phyloP scores from a whole-genome alignment of 1,140 invertebrate species.

The Ectropis grisescens region DNA sequence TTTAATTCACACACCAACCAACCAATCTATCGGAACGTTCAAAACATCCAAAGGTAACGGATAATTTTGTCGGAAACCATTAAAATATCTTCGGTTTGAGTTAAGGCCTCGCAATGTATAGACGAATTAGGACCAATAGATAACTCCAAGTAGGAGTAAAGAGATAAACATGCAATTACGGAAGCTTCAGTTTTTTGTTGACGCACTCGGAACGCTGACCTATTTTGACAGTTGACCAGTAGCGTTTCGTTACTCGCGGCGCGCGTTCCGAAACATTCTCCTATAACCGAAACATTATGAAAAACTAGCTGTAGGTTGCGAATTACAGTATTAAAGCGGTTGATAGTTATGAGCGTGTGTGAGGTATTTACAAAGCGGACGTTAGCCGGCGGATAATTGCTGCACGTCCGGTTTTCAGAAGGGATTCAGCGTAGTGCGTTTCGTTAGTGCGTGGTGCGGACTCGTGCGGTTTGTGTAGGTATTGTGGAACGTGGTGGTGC shows the following conservation, averaged over 20 bases:
- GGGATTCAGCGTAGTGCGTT: not conserved
- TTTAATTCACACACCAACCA: no score
- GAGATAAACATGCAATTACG: slow-evolving; percentile 55
- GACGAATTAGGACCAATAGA: slow-evolving; percentile 31
- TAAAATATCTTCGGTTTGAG: slow-evolving; percentile 2
- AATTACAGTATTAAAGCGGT: no score
- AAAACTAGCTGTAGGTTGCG: no score
- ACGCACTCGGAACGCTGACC: no score
- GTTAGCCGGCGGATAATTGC: not conserved
- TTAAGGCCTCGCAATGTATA: not conserved
- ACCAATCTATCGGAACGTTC: no score
- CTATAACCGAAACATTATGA: no score
- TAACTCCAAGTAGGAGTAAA: slow-evolving; percentile 29
- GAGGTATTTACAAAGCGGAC: slow-evolving; percentile 1
- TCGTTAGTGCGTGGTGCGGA: slow-evolving; percentile 21
- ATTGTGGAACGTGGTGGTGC: slow-evolving; percentile 11
- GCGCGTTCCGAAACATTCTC: no score
- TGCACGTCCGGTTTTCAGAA: slow-evolving; percentile 50
- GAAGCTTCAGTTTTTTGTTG: no score
- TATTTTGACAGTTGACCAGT: no score
- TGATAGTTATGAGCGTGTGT: no score
- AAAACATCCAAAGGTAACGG: no score
- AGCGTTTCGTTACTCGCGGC: no score
- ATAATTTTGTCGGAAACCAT: slow-evolving; percentile 3
- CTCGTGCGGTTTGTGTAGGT: slow-evolving; percentile 14